Conservation (phyloP, 2,113 vertebrate species). For the Chlorodrepanis virens region DNA sequence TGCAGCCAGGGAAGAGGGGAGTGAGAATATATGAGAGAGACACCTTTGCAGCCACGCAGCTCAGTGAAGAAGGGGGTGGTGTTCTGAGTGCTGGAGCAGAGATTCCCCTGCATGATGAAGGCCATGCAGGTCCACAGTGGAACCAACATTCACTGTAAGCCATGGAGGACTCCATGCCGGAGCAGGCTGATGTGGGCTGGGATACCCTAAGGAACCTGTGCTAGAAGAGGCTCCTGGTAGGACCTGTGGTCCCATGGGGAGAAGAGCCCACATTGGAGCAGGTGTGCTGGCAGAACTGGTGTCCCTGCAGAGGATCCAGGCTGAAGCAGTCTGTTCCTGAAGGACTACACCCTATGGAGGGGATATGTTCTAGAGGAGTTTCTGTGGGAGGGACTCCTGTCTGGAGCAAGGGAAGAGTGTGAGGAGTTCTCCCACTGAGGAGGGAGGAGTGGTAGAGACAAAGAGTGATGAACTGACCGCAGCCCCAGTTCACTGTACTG, state of each 20-base stretch:
- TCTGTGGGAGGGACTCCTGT: too few relatives aligned
- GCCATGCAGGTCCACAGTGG: not conserved
- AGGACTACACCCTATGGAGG: not conserved
- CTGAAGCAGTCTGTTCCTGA: not conserved
- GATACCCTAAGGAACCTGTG: not conserved
- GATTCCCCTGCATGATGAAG: not conserved
- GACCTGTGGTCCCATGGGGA: not conserved
- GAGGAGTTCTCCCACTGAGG: not conserved
- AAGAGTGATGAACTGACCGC: not conserved
- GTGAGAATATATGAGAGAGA: not conserved
- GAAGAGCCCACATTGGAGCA: too few relatives aligned
- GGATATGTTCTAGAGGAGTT: not conserved
- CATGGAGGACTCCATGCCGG: accelerated
- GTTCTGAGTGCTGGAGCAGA: not conserved
- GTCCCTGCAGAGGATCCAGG: not conserved
- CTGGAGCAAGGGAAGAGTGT: not conserved
- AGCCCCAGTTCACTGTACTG: not conserved
- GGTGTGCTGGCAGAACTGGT: not conserved
- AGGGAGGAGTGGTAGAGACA: too few relatives aligned
- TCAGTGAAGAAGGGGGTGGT: not conserved
- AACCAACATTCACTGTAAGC: not conserved
- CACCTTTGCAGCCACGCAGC: accelerated
- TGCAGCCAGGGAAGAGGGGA: not conserved
- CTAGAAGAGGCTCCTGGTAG: not conserved
- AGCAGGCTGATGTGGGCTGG: not conserved